Evolutionary conservation across 1,140 invertebrate genomes (phyloP), one percentile per base, ranked within the genome.

Genomic region (Sipha flava): DNA sequence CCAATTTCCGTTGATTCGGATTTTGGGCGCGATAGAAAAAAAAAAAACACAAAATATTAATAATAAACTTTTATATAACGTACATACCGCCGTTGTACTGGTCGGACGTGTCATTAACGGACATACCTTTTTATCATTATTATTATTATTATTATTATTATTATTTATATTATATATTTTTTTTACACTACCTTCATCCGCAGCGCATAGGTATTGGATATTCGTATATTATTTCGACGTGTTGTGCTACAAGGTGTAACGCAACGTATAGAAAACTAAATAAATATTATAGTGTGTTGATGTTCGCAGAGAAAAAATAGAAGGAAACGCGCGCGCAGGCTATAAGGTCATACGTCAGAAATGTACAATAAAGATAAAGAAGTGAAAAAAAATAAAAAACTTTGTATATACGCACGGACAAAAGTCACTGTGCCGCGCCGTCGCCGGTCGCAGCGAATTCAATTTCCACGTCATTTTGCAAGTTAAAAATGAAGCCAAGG

Each of bases 1-100:
- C 72, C 72, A 75, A 75, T 75, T 57, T 75, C 72, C 72, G 72
- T 75, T 75, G 72, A 75, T 75, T 57, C 72, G 72, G 72, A 75
- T 75, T 54, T 75, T 18, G 72, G 52, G 49, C 14, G 49, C 72
- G 49, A 37, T 16, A 52, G 26, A 47, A 9, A 26, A 59, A 3
- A 59, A 29, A 59, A 59, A 59, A 45, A 45, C 40, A 43, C 23
- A 23, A 12, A 57, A 54, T 75, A 57, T 75, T 75, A 57, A 75
- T 75, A 75, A 75, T 40, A 75, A 75, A 75, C 70, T 75, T 75
- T 66, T 66, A 40, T 66, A 66, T n/a, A 31, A 12, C 52, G 52
- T 23, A 1, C 64, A 21, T 18, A 64, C 59, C 62, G 40, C 21
- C 34, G 34, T 40, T 10, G 31, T 34, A 2, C 26, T 72, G 18